Base-by-base conservation (phyloP, 2,113 vertebrate species). In the Pimephales promelas region DNA sequence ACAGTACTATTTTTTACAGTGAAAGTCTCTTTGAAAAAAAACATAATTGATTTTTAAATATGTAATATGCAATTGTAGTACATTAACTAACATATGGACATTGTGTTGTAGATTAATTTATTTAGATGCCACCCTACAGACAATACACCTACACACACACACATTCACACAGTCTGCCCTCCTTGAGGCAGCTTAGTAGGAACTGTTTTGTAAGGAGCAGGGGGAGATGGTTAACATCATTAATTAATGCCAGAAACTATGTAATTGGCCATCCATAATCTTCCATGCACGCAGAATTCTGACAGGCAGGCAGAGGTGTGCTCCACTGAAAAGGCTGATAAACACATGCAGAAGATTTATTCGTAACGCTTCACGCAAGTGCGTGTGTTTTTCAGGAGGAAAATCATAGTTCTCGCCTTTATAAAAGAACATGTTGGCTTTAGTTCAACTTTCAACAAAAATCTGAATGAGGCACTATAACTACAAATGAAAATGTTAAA, bases 211-310 rank as follows among this genome's bases (percentile, higher is more conserved):
- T 92, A 92, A 88, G 88, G 80, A 93, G 94, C 92, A 91, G 90
- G 86, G 83, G 73, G 87, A 91, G 89, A 89, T 85, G 83, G 89
- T 86, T 94, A 94, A 92, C 90, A 88, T 93, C 86, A 89, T 92
- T 88, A 90, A 90, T 94, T 93, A 92, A 88, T 91, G 93, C 89
- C 94, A 94, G 91, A 93, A 94, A 90, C 92, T 66, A 94, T 95
- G 90, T 93, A 94, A 92, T 93, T 94, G 92, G 91, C 93, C 93
- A 95, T 95, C 93, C 93, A 94, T 95, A 95, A 95, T 93, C 93
- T 89, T 89, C 92, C 92, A 92, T 90, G 93, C 92, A 87, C 86
- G 90, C 89, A 92, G 81, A 31, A 83, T 89, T 92, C 75, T 93
- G 94, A 94, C 93, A 94, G 93, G 88, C 90, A 88, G 91, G 88